Conservation (phyloP, 2,888 invertebrate species). For the Meliscaeva auricollis region DNA sequence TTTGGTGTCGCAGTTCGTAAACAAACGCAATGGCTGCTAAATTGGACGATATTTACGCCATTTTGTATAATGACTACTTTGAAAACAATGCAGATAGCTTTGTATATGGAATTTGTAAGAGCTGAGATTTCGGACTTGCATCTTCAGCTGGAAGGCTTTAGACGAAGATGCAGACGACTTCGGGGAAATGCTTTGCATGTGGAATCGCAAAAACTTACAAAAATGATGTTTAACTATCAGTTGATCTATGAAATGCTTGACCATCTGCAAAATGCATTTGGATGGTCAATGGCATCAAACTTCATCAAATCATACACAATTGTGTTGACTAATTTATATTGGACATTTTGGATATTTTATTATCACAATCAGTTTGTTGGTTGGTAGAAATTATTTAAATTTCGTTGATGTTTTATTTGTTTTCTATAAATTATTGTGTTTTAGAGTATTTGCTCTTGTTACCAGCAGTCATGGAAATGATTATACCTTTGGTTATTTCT, state of each 20-base stretch:
- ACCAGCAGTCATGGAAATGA: constrained; percentile 18
- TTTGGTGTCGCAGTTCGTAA: constrained; percentile 10
- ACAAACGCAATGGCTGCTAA: constrained; percentile 18
- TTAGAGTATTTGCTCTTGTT: constrained; percentile 17
- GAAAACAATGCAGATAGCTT: constrained; percentile 20
- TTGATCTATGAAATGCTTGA: constrained; percentile 33
- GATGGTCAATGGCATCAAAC: constrained; percentile 26
- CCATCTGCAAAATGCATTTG: constrained; percentile 20
- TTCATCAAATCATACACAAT: constrained; percentile 30
- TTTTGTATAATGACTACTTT: neutral
- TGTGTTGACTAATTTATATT: constrained; percentile 24
- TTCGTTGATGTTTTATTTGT: too few relatives aligned
- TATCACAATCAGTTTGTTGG: neutral
- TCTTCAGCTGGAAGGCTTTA: neutral
- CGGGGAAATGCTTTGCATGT: constrained; percentile 10
- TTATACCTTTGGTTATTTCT: constrained; percentile 16
- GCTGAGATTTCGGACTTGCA: constrained; percentile 28
- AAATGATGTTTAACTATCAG: constrained; percentile 30
- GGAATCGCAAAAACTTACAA: constrained; percentile 3
- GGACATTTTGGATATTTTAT: constrained; percentile 31
- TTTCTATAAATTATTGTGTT: neutral
- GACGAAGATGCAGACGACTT: constrained; percentile 25
- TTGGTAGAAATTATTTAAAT: constrained; percentile 16
- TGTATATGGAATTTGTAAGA: constrained; percentile 24
- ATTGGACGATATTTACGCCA: constrained; percentile 32